Conservation (phyloP, 2,797 vertebrate genomes). For the Etheostoma nigrum region DNA sequence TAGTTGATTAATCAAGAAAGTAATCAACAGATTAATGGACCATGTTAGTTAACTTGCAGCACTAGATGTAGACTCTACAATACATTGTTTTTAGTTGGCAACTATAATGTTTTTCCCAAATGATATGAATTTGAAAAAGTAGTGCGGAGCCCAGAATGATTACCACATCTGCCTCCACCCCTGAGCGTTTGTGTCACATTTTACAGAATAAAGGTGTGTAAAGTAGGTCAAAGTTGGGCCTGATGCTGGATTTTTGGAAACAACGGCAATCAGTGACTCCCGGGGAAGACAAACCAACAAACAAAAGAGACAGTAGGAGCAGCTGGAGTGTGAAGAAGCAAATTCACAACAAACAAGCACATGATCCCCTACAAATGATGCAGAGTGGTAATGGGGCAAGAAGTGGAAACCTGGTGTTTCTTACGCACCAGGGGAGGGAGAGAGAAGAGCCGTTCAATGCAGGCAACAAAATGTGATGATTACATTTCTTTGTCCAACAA, state of each 20-base stretch:
- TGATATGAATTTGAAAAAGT: no score
- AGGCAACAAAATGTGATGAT: conserved; percentile 15
- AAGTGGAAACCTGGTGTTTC: conserved; percentile 33
- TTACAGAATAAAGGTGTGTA: neutral
- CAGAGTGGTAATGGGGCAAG: conserved; percentile 56
- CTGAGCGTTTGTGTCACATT: neutral
- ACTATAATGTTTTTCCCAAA: no score
- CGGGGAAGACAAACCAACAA: conserved; percentile 27
- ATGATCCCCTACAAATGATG: conserved; percentile 40
- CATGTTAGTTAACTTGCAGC: no score
- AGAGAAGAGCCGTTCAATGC: neutral
- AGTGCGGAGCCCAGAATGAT: no score
- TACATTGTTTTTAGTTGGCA: no score
- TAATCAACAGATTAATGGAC: no score
- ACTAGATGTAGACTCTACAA: no score
- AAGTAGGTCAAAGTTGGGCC: neutral
- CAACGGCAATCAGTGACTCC: conserved; percentile 5
- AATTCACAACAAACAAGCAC: conserved; percentile 26
- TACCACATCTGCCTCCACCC: no score
- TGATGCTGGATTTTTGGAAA: conserved; percentile 10
- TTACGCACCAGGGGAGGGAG: neutral
- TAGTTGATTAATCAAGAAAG: no score
- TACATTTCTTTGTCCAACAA: conserved; percentile 15
- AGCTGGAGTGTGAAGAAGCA: conserved; percentile 38
- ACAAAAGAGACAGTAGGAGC: conserved; percentile 7